Evolutionary conservation across 2,113 vertebrate species (phyloP).

Genomic region (Odontophorus gujanensis): DNA sequence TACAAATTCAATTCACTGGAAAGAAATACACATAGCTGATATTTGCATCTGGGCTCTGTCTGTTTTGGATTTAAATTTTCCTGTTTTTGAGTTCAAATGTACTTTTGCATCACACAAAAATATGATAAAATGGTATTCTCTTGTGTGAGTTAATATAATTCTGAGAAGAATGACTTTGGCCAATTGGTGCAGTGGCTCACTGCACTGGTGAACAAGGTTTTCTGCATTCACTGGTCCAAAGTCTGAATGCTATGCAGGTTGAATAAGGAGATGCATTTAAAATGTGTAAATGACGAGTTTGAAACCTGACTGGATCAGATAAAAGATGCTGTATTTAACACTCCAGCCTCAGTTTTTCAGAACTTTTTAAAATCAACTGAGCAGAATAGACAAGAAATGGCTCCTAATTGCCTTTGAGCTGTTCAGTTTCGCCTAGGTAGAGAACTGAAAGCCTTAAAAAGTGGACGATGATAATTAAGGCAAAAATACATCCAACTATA

Average conservation of each 20-base stretch:
- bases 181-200: constrained; percentile 65
- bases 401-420: not conserved
- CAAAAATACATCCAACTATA: not conserved
- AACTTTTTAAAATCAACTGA: constrained; percentile 16
- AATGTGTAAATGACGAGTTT: constrained; percentile 67
- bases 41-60: not conserved
- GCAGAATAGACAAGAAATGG: not conserved
- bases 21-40: not conserved
- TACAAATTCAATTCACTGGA: not conserved
- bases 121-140: constrained; percentile 33
- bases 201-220: constrained; percentile 68
- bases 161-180: constrained; percentile 66
- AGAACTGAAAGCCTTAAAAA: not conserved
- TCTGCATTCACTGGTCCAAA: constrained; percentile 68
- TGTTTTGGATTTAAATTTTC: not conserved
- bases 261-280: constrained; percentile 73
- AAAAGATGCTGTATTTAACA: constrained; percentile 61
- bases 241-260: constrained; percentile 52
- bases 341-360: constrained; percentile 54
- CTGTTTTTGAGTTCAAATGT: not conserved
- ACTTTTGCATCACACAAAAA: constrained; percentile 20
- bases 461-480: not conserved
- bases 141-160: constrained; percentile 64
- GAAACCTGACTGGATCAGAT: constrained; percentile 62
- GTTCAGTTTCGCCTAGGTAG: not conserved